Base-by-base conservation (phyloP, 2,113 vertebrate species). In the Perca flavescens region DNA sequence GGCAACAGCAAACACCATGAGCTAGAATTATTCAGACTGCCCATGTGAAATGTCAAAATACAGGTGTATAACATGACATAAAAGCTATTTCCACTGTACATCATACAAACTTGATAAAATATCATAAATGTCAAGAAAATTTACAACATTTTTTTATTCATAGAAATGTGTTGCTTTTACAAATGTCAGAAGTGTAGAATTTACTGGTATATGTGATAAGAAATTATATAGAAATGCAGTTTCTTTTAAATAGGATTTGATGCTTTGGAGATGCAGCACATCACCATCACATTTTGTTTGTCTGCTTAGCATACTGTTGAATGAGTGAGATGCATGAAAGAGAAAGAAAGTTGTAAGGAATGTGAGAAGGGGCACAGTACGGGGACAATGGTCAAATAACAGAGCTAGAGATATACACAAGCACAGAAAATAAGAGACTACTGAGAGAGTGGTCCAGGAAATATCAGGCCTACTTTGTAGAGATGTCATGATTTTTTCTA, bases 401-500 rank as follows among this genome's bases (percentile, higher is more conserved):
- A 73, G 64, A 40, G 16, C 3, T 1, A 19, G 25, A 80, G 73
- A 74, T 46, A 70, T 2, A 54, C 7, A 82, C 57, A 56, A n/a
- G 49, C 40, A 69, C 25, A 63, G 40, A 36, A 76, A 78, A 72
- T 43, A 75, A 53, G 69, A 47, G 50, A 67, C 46, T 28, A 50
- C 46, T 28, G 60, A 65, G 61, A 76, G 67, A 79, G 60, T n/a
- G 25, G 65, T 82, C 73, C 79, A 84, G 80, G 60, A 88, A 90
- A 88, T 88, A 87, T 87, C 71, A 85, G 87, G 69, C 78, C 60
- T 89, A 84, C 80, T 87, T 92, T 86, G 84, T 90, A 34, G 86
- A 83, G 84, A 86, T 90, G 87, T 92, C 87, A 88, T 86, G 80
- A 89, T 90, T 91, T 91, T 91, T 92, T 91, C 86, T 78, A 93